Evolutionary conservation across 2,797 vertebrate species (phyloP).

Genomic region (Microctenopoma stevenorrisi): DNA sequence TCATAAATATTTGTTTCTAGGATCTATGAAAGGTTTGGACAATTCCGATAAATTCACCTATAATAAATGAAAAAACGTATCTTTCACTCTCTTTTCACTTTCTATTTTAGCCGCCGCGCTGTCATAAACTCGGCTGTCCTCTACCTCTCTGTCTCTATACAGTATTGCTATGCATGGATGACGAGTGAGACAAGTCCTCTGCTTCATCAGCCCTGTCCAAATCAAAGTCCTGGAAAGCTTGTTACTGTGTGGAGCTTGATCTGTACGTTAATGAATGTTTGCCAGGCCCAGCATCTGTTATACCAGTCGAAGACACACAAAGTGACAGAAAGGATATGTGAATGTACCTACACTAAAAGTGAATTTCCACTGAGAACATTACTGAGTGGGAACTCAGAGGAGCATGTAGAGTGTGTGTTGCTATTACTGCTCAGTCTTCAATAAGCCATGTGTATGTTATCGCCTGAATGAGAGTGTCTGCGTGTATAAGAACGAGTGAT

Average conservation of each 20-base stretch:
- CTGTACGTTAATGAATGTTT: conserved; percentile 30
- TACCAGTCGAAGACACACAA: conserved; percentile 23
- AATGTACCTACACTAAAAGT: conserved; percentile 3
- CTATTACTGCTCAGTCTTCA: conserved; percentile 51
- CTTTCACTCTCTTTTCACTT: too few species aligned
- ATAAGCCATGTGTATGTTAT: conserved; percentile 39
- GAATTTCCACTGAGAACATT: conserved; percentile 27
- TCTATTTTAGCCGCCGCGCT: not conserved
- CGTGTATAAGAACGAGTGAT: conserved; percentile 4
- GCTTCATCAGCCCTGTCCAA: conserved; percentile 36
- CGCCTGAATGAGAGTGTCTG: not conserved
- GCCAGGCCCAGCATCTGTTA: conserved; percentile 20
- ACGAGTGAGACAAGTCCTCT: conserved; percentile 31
- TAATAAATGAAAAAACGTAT: too few species aligned
- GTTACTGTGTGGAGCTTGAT: conserved; percentile 23
- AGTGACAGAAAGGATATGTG: conserved; percentile 6
- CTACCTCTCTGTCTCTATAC: conserved; percentile 7
- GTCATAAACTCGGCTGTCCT: conserved; percentile 1
- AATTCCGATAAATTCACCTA: too few species aligned
- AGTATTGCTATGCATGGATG: conserved; percentile 44
- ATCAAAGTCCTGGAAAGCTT: conserved; percentile 33
- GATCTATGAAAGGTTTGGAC: not conserved
- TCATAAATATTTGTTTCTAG: not conserved
- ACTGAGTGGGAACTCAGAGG: conserved; percentile 36
- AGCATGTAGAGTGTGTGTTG: conserved; percentile 33